A percentile compares a stretch with the other conserved stretches of the same genome.
These are phyloP conservation scores for Helobdella robusta DNA, from an alignment of 2,888 invertebrate genomes.

Conservation along the genomic window DNA sequence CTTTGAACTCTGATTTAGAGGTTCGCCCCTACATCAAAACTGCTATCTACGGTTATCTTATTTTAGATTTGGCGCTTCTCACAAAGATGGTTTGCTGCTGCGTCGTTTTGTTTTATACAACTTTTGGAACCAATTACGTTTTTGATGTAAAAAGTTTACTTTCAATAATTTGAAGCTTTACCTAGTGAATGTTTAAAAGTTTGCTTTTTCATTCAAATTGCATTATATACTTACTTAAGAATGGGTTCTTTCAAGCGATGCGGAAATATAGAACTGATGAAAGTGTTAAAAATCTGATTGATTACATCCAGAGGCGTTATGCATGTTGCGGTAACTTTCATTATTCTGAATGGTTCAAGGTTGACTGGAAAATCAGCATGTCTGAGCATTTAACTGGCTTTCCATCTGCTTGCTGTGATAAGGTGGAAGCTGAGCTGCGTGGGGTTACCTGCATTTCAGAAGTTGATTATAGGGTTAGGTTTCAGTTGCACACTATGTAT, in stretches of 20 bases:
- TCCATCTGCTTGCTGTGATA: conserved; percentile 4
- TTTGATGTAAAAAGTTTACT: too few relatives aligned
- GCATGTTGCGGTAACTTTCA: conserved; percentile 11
- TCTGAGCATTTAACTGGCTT: not conserved
- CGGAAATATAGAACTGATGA: conserved; percentile 1
- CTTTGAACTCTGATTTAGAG: too few relatives aligned
- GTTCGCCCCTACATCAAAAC: too few relatives aligned
- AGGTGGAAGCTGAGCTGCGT: not conserved
- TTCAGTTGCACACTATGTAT: not conserved
- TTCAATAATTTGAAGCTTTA: too few relatives aligned
- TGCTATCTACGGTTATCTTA: too few relatives aligned
- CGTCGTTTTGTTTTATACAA: too few relatives aligned
- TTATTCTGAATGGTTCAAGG: conserved; percentile 14
- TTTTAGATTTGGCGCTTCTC: too few relatives aligned
- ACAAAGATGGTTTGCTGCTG: too few relatives aligned
- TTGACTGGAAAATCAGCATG: conserved; percentile 5
- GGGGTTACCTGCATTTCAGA: not conserved
- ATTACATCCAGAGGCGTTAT: not conserved
- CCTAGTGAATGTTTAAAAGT: too few relatives aligned
- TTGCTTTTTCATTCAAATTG: too few relatives aligned
- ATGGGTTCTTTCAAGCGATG: conserved; percentile 10
- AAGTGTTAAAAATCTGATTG: not conserved
- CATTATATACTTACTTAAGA: too few relatives aligned
- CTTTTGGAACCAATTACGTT: too few relatives aligned
- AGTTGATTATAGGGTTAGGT: conserved; percentile 6